These are phyloP conservation scores for Sanderia malayensis DNA, from an alignment of 30 jellyfish, hydroid and myxozoan genomes.

Conservation along the genomic window DNA sequence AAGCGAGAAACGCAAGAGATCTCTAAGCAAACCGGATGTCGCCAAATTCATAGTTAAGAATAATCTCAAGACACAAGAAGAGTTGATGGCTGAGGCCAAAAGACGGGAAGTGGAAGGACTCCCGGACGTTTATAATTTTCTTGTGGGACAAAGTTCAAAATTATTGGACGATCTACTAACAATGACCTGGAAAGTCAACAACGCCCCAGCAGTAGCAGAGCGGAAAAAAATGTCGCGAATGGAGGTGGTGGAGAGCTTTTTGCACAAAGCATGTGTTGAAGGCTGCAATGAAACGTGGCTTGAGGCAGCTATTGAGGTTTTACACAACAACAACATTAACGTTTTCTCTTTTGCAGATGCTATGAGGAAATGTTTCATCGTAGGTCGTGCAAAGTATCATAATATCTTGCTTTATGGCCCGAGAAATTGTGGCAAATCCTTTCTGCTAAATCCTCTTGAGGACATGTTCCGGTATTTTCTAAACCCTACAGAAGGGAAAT, in stretches of 20 bases:
- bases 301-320: background rate
- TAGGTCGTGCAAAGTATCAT: background rate
- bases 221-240: background rate
- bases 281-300: background rate
- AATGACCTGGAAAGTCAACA: background rate
- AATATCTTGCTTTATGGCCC: background rate
- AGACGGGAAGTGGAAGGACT: background rate
- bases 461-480: background rate
- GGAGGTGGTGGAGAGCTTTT: background rate
- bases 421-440: constrained; percentile 14
- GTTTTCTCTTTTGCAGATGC: background rate
- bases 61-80: background rate
- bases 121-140: background rate
- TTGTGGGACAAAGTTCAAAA: background rate
- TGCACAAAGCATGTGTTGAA: background rate
- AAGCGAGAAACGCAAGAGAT: background rate
- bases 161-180: background rate
- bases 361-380: background rate
- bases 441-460: constrained; percentile 28
- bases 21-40: background rate
- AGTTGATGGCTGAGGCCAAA: constrained; percentile 1
- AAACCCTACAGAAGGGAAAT: background rate
- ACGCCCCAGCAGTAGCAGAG: background rate
- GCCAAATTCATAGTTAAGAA: background rate
- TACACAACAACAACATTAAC: background rate